A percentile compares a stretch with the other conserved stretches of the same genome.
Evolutionary conservation across 2,113 vertebrate genomes (phyloP).

Genomic region (Nymphicus hollandicus): DNA sequence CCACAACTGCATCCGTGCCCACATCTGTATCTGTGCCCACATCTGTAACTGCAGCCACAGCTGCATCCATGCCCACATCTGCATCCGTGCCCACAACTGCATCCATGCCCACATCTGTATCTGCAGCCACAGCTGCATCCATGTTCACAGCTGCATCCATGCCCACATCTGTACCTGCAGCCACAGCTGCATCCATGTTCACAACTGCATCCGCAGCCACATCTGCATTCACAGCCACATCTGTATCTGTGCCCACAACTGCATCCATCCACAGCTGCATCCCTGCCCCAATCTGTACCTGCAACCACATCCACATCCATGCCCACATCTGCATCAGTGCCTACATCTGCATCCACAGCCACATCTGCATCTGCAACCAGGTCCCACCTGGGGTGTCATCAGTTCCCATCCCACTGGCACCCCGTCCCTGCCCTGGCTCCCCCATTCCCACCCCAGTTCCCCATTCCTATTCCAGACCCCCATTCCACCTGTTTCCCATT

Average conservation of each 20-base stretch:
- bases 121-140: background rate
- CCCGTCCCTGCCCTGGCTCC: background rate
- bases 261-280: background rate
- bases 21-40: background rate
- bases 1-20: too few relatives aligned
- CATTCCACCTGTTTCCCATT: background rate
- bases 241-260: background rate
- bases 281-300: background rate
- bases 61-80: background rate
- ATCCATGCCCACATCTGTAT: background rate
- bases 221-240: too few relatives aligned
- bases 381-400: too few relatives aligned
- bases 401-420: too few relatives aligned
- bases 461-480: background rate
- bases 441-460: background rate
- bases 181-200: background rate
- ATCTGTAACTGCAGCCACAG: accelerated
- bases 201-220: background rate
- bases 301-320: background rate
- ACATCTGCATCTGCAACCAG: background rate
- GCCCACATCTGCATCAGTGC: background rate
- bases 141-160: too few relatives aligned
- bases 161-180: background rate
- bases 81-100: background rate
- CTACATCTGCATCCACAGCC: background rate